Evolutionary conservation across 2,888 invertebrate species (phyloP).

Genomic region (Diplolepis rosae): DNA sequence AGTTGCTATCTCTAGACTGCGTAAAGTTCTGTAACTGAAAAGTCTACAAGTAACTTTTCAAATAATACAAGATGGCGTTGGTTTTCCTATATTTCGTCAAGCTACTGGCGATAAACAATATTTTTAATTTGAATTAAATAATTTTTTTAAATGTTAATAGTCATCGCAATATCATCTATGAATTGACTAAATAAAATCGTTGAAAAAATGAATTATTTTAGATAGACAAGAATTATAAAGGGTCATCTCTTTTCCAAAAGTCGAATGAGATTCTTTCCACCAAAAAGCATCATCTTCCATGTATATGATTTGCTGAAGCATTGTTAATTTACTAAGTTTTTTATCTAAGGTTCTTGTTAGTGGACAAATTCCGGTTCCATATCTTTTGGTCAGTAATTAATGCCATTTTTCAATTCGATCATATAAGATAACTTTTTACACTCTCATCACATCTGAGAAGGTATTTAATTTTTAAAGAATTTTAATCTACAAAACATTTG

Average conservation of each 20-base stretch:
- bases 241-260: background rate
- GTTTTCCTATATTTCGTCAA: conserved; percentile 1
- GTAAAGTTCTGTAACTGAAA: conserved; percentile 3
- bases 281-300: background rate
- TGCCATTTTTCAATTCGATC: too few relatives aligned
- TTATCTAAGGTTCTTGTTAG: conserved; percentile 5
- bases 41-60: conserved; percentile 9
- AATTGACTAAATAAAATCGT: background rate
- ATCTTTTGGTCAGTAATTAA: too few relatives aligned
- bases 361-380: background rate
- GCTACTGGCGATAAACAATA: background rate
- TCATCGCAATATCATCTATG: background rate
- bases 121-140: conserved; percentile 10
- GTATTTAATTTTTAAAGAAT: too few relatives aligned
- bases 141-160: too few relatives aligned
- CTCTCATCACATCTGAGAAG: too few relatives aligned
- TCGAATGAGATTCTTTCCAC: conserved; percentile 14
- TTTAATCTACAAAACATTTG: too few relatives aligned
- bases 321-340: conserved; percentile 6
- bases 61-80: conserved; percentile 8
- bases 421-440: too few relatives aligned
- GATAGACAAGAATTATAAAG: background rate
- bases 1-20: background rate
- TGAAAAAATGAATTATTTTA: background rate
- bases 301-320: background rate